Conservation (phyloP, 2,113 vertebrate species). For the Eulemur macaco region DNA sequence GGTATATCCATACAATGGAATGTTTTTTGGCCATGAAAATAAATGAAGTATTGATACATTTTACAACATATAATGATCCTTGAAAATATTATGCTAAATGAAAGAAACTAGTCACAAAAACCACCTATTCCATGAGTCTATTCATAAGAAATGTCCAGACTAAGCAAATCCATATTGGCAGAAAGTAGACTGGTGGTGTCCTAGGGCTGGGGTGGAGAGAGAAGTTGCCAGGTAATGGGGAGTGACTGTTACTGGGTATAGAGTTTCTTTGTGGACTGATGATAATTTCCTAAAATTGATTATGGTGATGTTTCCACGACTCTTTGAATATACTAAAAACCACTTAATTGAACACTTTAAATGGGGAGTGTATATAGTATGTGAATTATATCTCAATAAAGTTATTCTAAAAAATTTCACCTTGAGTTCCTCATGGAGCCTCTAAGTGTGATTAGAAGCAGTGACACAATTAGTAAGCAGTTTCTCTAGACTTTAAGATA, state of each 20-base stretch:
- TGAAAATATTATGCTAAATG: neutral
- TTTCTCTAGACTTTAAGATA: neutral
- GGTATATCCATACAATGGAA: neutral
- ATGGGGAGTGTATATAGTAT: neutral
- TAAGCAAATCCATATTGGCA: neutral
- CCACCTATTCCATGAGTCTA: neutral
- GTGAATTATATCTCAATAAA: neutral
- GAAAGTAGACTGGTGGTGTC: neutral
- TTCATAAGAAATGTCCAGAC: constrained; percentile 10
- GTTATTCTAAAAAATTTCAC: neutral
- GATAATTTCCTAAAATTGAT: constrained; percentile 1
- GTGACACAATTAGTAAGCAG: neutral
- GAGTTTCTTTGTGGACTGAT: neutral
- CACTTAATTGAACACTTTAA: neutral
- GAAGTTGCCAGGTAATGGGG: neutral
- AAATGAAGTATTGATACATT: neutral
- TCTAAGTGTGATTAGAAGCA: constrained; percentile 21
- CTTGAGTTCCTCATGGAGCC: neutral
- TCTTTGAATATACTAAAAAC: neutral
- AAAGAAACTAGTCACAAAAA: neutral
- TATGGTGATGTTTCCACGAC: neutral
- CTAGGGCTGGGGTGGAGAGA: neutral
- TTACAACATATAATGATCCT: neutral
- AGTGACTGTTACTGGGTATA: neutral
- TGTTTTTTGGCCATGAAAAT: neutral